Evolutionary conservation across 2,113 vertebrate genomes (phyloP).

Genomic region (Falcunculus frontatus): DNA sequence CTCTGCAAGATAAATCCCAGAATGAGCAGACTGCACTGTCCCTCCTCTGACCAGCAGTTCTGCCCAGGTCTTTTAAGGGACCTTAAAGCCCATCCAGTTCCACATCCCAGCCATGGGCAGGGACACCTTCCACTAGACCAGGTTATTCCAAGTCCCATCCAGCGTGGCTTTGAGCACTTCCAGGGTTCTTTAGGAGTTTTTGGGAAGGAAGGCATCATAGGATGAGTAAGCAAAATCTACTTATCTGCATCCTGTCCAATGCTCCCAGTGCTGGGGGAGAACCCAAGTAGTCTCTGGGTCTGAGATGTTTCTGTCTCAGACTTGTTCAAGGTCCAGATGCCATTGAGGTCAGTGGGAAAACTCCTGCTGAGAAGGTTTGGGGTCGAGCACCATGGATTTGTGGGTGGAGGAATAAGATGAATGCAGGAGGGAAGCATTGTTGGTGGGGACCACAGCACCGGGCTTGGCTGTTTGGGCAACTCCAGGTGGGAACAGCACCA

Average conservation of each 20-base stretch:
- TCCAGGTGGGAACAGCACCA: not conserved
- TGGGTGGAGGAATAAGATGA: not conserved
- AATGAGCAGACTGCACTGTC: not conserved
- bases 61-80: not conserved
- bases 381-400: fast-evolving
- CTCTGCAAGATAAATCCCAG: not conserved
- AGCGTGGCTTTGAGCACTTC: not conserved
- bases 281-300: not conserved
- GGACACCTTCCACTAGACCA: not conserved
- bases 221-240: not conserved
- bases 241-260: not conserved
- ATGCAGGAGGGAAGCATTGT: not conserved
- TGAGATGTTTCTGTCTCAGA: not conserved
- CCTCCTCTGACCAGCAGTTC: not conserved
- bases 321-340: not conserved
- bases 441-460: not conserved
- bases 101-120: not conserved
- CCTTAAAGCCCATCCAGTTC: not conserved
- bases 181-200: not conserved
- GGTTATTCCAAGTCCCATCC: not conserved
- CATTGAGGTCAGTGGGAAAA: not conserved
- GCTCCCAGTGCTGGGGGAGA: not conserved
- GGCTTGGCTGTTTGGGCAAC: not conserved
- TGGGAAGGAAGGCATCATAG: not conserved
- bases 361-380: not conserved